Base-by-base conservation (phyloP, 2,113 vertebrate genomes). In the human (Homo sapiens) region DNA sequence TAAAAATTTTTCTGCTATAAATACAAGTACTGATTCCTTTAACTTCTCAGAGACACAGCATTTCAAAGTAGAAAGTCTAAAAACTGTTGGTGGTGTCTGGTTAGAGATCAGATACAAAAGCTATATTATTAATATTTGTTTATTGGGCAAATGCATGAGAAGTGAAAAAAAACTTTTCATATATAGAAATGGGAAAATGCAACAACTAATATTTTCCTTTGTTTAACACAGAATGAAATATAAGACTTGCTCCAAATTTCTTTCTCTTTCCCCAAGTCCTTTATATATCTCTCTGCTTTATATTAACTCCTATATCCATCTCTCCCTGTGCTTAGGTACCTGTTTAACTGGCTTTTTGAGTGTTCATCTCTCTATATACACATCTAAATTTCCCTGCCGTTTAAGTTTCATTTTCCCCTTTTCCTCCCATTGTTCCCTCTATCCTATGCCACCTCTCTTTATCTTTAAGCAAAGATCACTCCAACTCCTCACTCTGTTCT, bases 11-110 rank as follows among this genome's bases (percentile, higher is more conserved):
- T 59, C 25, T 79, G 13, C 32, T 48, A 89, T 92, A 57, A 72
- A 55, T 75, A 14, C 0, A 27, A 8, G 6, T 22, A 43, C 6
- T 45, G 4, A 0, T 0, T 22, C 0, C 8, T 76, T 86, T 45
- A 61, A 30, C 22, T 20, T 59, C 35, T 61, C 8, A 80, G 1
- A 23, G 7, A 35, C 17, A 23, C 0, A 35, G 17, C 0, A 50
- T 57, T 89, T 95, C 73, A 70, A 61, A 43, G 8, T 8, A 68
- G 9, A 76, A 81, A 43, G 1, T n/a, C 27, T 93, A 80, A 92
- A 75, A 48, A 43, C 7, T 57, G 0, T 55, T 78, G 35, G 1
- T 72, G 18, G 13, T 35, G 2, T 90, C 1, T 57, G 3, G 25
- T 32, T 70, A 43, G 6, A 40, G 27, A 43, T 48, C 0, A 78